Base-by-base conservation (phyloP, 2,797 vertebrate genomes). In the Mus caroli region DNA sequence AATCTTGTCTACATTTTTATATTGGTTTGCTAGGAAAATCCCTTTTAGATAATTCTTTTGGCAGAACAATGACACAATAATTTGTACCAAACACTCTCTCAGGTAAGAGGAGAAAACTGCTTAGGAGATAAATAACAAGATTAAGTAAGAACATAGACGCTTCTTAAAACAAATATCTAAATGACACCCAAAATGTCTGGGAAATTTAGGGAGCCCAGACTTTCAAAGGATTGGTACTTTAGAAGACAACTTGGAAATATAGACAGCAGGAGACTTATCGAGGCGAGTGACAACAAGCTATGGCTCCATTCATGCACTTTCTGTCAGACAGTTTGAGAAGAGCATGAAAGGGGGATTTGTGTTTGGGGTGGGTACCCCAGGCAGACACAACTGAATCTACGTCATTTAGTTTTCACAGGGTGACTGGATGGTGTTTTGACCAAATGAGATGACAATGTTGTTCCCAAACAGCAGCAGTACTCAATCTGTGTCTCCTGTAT, bases 271-370 rank as follows among this genome's bases (percentile, higher is more conserved):
- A 96, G 93, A 96, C 98, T 98, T 98, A 98, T 97, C 97, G 98
- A 97, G 96, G 96, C 96, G 96, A 97, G 97, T 95, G 95, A 97
- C 96, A 98, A 97, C 97, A 98, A 98, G 98, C 97, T 98, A 93
- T 95, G 94, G 97, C 97, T 98, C 91, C 96, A 96, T 97, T 75
- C 93, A 20, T 95, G 87, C 71, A 96, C 97, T 97, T 98, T 97
- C 97, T 97, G 94, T 96, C 82, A 97, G 96, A 94, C 96, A 97
- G 90, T 97, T 94, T 98, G 97, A 96, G 97, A 96, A 96, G 69
- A 97, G 97, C 98, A 94, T 98, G 93, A 98, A 73, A 96, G 97
- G 79, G 94, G 96, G 98, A 89, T 95, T 94, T 95, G 97, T 92
- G 3, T 24, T 97, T 96, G 64, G 97, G 96, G 97, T 97, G 94